Evolutionary conservation across 2,797 vertebrate species (phyloP).

Genomic region (Sitta carolinensis): DNA sequence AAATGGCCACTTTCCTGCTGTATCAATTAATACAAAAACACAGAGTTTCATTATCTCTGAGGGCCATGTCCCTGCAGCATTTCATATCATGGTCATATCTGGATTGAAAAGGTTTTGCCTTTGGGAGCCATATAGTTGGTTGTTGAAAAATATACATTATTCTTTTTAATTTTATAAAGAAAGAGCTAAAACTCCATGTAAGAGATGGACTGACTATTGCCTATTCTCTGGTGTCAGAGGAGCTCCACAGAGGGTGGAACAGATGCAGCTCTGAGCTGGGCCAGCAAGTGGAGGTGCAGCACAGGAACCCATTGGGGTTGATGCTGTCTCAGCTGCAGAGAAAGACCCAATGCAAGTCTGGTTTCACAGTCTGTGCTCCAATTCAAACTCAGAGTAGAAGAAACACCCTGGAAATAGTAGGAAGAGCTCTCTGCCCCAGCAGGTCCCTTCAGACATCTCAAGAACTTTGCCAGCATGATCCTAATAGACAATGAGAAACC

Average conservation of each 20-base stretch:
- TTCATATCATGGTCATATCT: not conserved
- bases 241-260: no score
- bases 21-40: not conserved
- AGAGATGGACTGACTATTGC: not conserved
- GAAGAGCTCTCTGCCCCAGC: not conserved
- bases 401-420: not conserved
- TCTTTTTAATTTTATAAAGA: not conserved
- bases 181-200: not conserved
- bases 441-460: not conserved
- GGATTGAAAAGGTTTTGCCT: not conserved
- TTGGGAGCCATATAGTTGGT: not conserved
- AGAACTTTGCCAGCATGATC: not conserved
- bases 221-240: not conserved
- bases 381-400: not conserved
- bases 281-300: rapidly evolving
- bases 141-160: not conserved
- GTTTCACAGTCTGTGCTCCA: rapidly evolving
- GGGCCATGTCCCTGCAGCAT: not conserved
- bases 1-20: not conserved
- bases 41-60: not conserved
- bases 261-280: not conserved
- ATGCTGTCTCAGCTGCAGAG: not conserved
- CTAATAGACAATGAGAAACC: not conserved
- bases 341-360: not conserved
- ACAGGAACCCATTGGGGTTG: rapidly evolving